Percentiles rank a stretch among this genome's conserved stretches.
These are phyloP conservation scores for Azorinus chamasolen DNA, from an alignment of 2,888 invertebrate genomes.

Conservation along the genomic window DNA sequence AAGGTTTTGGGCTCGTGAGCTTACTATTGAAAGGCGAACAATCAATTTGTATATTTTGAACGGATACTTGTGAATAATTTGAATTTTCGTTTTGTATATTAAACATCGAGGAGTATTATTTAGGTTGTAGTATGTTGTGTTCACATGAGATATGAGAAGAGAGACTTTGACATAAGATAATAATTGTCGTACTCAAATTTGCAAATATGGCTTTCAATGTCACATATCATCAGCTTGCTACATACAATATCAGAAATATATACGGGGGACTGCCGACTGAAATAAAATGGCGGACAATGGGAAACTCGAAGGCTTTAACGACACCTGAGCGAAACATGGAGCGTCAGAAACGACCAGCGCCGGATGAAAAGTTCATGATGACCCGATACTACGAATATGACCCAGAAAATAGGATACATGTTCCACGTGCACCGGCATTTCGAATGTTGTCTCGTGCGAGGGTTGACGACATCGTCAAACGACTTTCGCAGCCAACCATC, in stretches of 20 bases:
- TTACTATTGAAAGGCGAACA: no score
- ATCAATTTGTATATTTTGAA: no score
- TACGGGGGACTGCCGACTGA: conserved; percentile 62
- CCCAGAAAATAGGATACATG: conserved; percentile 40
- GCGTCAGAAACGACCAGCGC: conserved; percentile 22
- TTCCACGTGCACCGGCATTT: conserved; percentile 69
- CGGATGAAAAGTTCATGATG: conserved; percentile 31
- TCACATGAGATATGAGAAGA: no score
- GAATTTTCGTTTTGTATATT: no score
- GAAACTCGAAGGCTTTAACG: conserved; percentile 17
- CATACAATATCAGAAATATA: conserved; percentile 57
- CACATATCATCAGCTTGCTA: conserved; percentile 48
- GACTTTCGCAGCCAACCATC: conserved; percentile 62
- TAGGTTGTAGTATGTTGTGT: no score
- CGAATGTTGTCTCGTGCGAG: conserved; percentile 44
- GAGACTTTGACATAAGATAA: no score
- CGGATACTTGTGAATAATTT: no score
- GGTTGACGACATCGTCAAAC: conserved; percentile 59
- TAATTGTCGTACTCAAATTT: no score
- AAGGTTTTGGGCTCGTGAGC: no score
- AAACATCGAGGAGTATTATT: no score
- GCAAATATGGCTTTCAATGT: conserved; percentile 45
- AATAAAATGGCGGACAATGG: conserved; percentile 31
- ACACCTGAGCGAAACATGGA: conserved; percentile 42
- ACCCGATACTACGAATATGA: conserved; percentile 53